phyloP scores from a whole-genome alignment of 2,888 invertebrate genomes.

The Fragum whitleyi region DNA sequence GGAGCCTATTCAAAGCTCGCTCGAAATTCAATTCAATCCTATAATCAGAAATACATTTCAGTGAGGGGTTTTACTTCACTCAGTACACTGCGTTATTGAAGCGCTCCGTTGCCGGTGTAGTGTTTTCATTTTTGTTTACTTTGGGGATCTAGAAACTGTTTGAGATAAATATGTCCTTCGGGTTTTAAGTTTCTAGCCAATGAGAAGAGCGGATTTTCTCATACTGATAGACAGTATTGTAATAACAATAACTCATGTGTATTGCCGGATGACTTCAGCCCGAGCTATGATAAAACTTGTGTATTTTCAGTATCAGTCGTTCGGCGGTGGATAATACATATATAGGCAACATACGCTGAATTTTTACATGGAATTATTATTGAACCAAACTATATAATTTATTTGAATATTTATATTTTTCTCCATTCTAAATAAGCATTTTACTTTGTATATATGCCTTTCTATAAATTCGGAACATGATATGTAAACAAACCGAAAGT shows the following conservation, averaged over 20 bases:
- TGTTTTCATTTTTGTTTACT: slow-evolving; percentile 68
- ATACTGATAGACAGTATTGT: slow-evolving; percentile 69
- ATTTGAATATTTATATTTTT: not conserved
- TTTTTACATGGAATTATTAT: slow-evolving; percentile 5
- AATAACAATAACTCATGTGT: slow-evolving; percentile 72
- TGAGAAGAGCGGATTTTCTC: slow-evolving; percentile 57
- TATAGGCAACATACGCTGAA: slow-evolving; percentile 21
- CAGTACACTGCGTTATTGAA: slow-evolving; percentile 44
- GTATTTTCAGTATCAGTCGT: slow-evolving; percentile 43
- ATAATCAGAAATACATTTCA: slow-evolving; percentile 46
- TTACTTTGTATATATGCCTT: not conserved
- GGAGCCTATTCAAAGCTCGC: slow-evolving; percentile 39
- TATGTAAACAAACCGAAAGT: slow-evolving; percentile 9
- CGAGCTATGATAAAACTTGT: slow-evolving; percentile 55
- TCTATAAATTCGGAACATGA: not conserved
- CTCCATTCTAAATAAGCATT: not conserved
- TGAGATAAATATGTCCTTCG: slow-evolving; percentile 71
- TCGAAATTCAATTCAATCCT: slow-evolving; percentile 49
- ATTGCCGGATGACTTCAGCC: slow-evolving; percentile 57
- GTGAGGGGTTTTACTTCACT: slow-evolving; percentile 40
- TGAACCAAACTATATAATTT: not conserved
- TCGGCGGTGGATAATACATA: slow-evolving; percentile 49
- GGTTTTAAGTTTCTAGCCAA: slow-evolving; percentile 65
- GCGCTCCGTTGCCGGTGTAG: slow-evolving; percentile 57
- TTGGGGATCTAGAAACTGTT: slow-evolving; percentile 69